Evolutionary conservation across 2,797 vertebrate genomes (phyloP).

Genomic region (Gymnodraco acuticeps): DNA sequence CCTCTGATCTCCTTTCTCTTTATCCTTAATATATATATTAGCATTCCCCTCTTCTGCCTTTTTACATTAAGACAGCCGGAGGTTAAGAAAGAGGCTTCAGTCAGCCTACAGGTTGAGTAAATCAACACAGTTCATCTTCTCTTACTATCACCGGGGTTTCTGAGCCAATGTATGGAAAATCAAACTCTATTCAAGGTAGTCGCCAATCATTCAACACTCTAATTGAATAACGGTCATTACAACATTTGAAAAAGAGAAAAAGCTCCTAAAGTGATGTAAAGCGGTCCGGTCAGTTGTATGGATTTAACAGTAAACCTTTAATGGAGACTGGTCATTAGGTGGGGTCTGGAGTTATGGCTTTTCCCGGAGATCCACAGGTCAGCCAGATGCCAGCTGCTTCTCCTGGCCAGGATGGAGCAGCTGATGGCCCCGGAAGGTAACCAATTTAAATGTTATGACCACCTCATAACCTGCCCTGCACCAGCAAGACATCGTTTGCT

Average conservation of each 20-base stretch:
- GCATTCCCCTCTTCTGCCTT: slow-evolving; percentile 29
- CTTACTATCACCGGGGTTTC: slow-evolving; percentile 6
- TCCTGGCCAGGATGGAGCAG: slow-evolving; percentile 41
- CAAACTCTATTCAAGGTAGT: slow-evolving; percentile 44
- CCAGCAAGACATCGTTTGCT: slow-evolving; percentile 46
- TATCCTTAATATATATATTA: slow-evolving; percentile 54
- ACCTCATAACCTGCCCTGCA: slow-evolving; percentile 42
- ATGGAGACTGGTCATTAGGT: slow-evolving; percentile 64
- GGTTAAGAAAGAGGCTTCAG: slow-evolving; percentile 43
- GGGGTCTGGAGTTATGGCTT: slow-evolving; percentile 59
- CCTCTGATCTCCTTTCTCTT: slow-evolving; percentile 62
- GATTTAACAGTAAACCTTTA: slow-evolving; percentile 77
- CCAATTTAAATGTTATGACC: slow-evolving; percentile 41
- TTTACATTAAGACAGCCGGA: slow-evolving; percentile 25
- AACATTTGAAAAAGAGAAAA: slow-evolving; percentile 48
- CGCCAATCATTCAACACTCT: slow-evolving; percentile 57
- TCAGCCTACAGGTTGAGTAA: slow-evolving; percentile 16
- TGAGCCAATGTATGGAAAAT: slow-evolving; percentile 56
- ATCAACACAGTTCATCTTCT: slow-evolving; percentile 36
- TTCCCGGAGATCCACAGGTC: slow-evolving; percentile 63
- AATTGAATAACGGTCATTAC: slow-evolving; percentile 60
- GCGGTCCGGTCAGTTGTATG: slow-evolving; percentile 58
- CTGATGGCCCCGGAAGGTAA: slow-evolving; percentile 32
- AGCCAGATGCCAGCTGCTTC: slow-evolving; percentile 60
- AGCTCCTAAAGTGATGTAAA: slow-evolving; percentile 54